Conservation (phyloP, 2,797 vertebrate genomes). For the Borostomias antarcticus region DNA sequence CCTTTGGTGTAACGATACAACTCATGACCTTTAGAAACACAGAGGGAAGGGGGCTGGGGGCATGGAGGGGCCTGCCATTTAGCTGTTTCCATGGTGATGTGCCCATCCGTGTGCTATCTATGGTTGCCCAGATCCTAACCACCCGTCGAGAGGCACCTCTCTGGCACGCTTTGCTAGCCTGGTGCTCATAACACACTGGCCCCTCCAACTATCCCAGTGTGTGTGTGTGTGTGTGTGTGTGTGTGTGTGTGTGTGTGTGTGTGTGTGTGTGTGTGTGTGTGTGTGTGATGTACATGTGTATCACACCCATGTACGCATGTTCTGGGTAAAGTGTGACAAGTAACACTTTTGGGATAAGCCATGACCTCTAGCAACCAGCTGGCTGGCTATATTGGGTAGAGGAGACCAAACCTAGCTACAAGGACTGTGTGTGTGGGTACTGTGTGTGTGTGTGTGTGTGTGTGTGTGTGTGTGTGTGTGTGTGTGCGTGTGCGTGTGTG, state of each 20-base stretch:
- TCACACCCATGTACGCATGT: background rate
- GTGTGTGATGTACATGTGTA: background rate
- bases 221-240: background rate
- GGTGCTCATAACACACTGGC: background rate
- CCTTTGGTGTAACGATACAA: conserved; percentile 49
- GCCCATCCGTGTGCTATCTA: conserved; percentile 44
- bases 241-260: background rate
- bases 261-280: background rate
- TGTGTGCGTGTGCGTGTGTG: no score
- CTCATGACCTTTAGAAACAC: conserved; percentile 52
- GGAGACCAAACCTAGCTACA: background rate
- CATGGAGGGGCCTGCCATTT: conserved; percentile 40
- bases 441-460: no score
- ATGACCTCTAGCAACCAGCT: conserved; percentile 6
- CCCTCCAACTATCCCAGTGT: conserved; percentile 25
- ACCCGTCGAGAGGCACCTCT: conserved; percentile 44
- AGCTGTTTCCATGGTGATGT: conserved; percentile 54
- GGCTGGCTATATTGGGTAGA: background rate
- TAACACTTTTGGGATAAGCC: conserved; percentile 1
- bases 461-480: no score
- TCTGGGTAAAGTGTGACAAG: background rate
- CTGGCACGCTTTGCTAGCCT: conserved; percentile 26
- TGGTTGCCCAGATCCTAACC: conserved; percentile 44
- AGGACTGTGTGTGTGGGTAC: background rate
- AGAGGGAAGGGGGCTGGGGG: conserved; percentile 15